Conservation (phyloP, 1,140 invertebrate genomes). For the Cherax quadricarinatus region DNA sequence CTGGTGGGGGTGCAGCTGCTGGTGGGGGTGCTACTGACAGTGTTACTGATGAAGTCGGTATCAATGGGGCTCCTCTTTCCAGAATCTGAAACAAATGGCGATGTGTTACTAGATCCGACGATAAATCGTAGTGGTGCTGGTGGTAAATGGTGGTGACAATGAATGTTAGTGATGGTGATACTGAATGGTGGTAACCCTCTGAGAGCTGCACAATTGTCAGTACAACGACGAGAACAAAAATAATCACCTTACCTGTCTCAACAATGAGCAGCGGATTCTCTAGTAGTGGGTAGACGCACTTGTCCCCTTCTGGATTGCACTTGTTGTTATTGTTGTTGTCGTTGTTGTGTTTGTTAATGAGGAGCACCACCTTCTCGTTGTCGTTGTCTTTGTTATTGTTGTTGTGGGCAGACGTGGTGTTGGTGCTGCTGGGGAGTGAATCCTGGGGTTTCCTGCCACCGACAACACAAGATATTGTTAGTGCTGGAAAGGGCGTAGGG, state of each 20-base stretch:
- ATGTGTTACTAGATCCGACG: background rate
- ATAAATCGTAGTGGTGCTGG: no score
- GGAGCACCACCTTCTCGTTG: background rate
- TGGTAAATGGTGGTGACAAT: background rate
- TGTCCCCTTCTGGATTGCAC: background rate
- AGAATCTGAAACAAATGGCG: background rate
- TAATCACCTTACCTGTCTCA: background rate
- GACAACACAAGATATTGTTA: background rate
- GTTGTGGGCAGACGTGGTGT: background rate
- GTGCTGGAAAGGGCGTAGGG: no score
- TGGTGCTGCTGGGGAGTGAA: background rate
- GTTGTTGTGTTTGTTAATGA: background rate
- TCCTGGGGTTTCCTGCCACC: conserved; percentile 12
- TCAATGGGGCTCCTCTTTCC: background rate
- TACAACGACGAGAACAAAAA: no score
- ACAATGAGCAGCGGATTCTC: background rate
- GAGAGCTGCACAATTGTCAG: no score
- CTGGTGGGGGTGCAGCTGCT: background rate
- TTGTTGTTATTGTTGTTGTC: conserved; percentile 30
- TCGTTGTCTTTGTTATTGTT: conserved; percentile 16
- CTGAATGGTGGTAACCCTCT: no score
- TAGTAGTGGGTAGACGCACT: background rate
- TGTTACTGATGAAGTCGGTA: background rate
- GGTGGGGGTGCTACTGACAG: background rate
- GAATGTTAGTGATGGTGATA: no score